Evolutionary conservation across 2,113 vertebrate genomes (phyloP), one percentile per base, ranked within the genome.

Genomic region (Galeopterus variegatus): DNA sequence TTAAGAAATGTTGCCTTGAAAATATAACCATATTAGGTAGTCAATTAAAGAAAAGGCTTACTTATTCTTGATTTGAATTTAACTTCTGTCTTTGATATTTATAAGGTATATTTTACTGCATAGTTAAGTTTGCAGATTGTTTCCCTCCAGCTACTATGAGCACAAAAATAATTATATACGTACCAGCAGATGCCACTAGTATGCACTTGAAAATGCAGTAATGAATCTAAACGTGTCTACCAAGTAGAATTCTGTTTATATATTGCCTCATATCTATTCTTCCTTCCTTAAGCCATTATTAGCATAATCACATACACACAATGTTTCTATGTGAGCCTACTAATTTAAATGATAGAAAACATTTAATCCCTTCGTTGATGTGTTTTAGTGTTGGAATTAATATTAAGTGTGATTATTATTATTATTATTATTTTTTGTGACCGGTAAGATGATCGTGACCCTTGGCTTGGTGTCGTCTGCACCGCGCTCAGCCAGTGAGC

Each of bases 91-190:
- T 54, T 95, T 95, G 75, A n/a, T 97, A 92, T 95, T 97, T 96
- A 81, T 93, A 93, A 95, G 90, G 24, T 79, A 70, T 14, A 52
- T 8, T 87, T 96, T 90, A 81, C 36, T 88, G 67, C 31, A 67
- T 58, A 94, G 41, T 92, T 96, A 58, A 96, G 45, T 67, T 93
- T 96, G 15, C n/a, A 97, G 73, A 97, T 94, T 97, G 56, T 52
- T 79, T 97, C 65, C 54, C 58, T 96, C 31, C 5, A 96, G 67
- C 60, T 96, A 83, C 1, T 94, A 79, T 52, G 82, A 95, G 96
- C 87, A 94, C 31, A 98, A 97, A 98, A 97, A 95, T 96, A 98
- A 96, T 97, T 72, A 88, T 83, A 92, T n/a, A 58, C 93, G 75
- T 19, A 4, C 36, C 18, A 95, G 45, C 52, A 97, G 67, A 97